These are phyloP conservation scores for Melanostoma scalare DNA, from an alignment of 2,888 invertebrate species.

Conservation along the genomic window DNA sequence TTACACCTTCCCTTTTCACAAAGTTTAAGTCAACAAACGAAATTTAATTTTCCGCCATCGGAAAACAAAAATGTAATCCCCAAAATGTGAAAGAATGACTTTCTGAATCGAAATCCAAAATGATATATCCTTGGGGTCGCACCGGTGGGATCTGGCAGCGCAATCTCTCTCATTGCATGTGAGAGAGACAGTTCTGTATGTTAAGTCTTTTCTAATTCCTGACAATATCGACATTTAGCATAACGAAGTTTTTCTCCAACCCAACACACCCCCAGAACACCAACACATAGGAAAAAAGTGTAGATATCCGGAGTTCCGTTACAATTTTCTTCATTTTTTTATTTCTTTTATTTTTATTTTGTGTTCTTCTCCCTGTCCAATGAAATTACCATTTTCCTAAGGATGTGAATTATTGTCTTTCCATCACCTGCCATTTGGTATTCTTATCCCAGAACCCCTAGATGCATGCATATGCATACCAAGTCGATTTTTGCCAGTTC, in stretches of 20 bases:
- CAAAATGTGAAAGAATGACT: conserved; percentile 57
- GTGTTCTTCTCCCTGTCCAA: conserved; percentile 26
- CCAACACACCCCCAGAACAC: background rate
- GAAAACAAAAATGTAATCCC: conserved; percentile 32
- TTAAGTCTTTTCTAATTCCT: conserved; percentile 73
- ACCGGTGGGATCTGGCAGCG: conserved; percentile 48
- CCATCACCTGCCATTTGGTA: conserved; percentile 73
- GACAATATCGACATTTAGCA: conserved; percentile 73
- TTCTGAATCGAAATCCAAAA: conserved; percentile 56
- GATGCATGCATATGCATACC: conserved; percentile 72
- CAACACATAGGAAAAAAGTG: background rate
- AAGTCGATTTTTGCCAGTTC: conserved; percentile 59
- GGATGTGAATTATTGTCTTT: conserved; percentile 73
- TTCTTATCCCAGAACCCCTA: conserved; percentile 66
- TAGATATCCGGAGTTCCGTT: conserved; percentile 19
- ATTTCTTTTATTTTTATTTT: conserved; percentile 20
- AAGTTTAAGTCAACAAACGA: conserved; percentile 10
- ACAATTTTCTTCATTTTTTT: conserved; percentile 2
- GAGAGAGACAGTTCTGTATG: conserved; percentile 57
- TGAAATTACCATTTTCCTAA: conserved; percentile 72
- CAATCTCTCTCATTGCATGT: conserved; percentile 60
- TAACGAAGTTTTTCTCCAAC: conserved; percentile 65
- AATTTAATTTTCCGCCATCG: conserved; percentile 68
- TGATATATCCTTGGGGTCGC: conserved; percentile 67
- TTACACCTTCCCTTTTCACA: background rate